Evolutionary conservation across 1,140 invertebrate genomes (phyloP).

Genomic region (Papilio machaon): DNA sequence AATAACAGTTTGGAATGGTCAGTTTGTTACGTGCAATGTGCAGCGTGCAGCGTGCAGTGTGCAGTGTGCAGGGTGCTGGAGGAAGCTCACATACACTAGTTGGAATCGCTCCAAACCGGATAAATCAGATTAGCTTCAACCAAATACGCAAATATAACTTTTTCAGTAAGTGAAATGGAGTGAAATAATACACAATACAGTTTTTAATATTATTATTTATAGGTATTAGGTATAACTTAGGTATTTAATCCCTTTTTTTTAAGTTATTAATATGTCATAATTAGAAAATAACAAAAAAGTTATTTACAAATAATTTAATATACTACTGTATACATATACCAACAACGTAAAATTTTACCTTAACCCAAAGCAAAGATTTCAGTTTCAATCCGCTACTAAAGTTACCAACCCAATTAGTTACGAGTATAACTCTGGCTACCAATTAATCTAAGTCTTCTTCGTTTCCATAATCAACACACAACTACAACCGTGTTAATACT

Average conservation of each 20-base stretch:
- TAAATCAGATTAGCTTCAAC: slow-evolving; percentile 33
- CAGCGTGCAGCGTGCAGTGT: not conserved
- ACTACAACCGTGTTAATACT: not conserved
- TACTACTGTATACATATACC: too few relatives aligned
- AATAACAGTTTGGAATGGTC: too few relatives aligned
- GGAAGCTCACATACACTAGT: not conserved
- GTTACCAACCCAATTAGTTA: not conserved
- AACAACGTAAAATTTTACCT: too few relatives aligned
- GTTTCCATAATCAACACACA: slow-evolving; percentile 9
- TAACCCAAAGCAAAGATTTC: not conserved
- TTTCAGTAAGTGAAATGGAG: slow-evolving; percentile 28
- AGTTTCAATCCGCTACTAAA: not conserved
- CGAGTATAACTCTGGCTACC: not conserved
- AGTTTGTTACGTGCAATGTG: not conserved
- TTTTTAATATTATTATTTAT: not conserved
- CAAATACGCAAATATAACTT: slow-evolving; percentile 35
- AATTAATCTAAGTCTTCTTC: slow-evolving; percentile 5
- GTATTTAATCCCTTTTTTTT: too few relatives aligned
- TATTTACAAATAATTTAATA: too few relatives aligned
- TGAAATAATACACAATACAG: not conserved
- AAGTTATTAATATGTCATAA: too few relatives aligned
- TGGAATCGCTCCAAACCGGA: slow-evolving; percentile 25
- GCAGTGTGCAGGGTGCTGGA: not conserved
- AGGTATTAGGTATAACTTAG: too few relatives aligned
- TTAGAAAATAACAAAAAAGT: too few relatives aligned